Conservation (phyloP, 2,113 vertebrate genomes). For the Pedetes capensis region DNA sequence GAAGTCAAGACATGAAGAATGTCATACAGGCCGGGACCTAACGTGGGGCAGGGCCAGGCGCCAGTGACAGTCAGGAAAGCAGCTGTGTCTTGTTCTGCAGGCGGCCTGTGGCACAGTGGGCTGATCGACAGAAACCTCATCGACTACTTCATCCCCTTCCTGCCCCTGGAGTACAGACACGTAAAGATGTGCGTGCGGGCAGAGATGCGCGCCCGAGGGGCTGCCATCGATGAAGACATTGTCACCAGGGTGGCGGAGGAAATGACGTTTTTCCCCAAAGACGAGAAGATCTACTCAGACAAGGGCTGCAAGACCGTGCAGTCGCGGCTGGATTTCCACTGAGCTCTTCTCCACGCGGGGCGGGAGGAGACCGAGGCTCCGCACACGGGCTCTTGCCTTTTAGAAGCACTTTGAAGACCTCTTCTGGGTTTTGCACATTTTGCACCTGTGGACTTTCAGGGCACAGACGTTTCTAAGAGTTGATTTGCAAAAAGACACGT, state of each 20-base stretch:
- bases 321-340: slow-evolving; percentile 89
- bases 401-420: slow-evolving; percentile 34
- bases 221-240: not conserved
- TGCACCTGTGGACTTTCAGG: slow-evolving; percentile 63
- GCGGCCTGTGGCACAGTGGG: slow-evolving; percentile 93
- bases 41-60: not conserved
- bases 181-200: slow-evolving; percentile 90
- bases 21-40: accelerated
- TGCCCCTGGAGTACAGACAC: slow-evolving; percentile 93
- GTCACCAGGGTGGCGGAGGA: slow-evolving; percentile 87
- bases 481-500: not conserved
- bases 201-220: slow-evolving; percentile 85
- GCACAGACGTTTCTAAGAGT: not conserved
- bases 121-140: slow-evolving; percentile 95
- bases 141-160: slow-evolving; percentile 95
- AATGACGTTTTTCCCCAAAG: slow-evolving; percentile 91
- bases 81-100: slow-evolving; percentile 73
- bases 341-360: not conserved
- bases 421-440: slow-evolving; percentile 43
- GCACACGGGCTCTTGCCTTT: not conserved
- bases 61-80: not conserved
- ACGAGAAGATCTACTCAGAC: slow-evolving; percentile 89
- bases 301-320: slow-evolving; percentile 96
- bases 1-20: accelerated
- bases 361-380: not conserved